A percentile compares a stretch with the other conserved stretches of the same genome.
Conservation (phyloP, 2,888 invertebrate genomes). For the Cyclophora albipunctata region DNA sequence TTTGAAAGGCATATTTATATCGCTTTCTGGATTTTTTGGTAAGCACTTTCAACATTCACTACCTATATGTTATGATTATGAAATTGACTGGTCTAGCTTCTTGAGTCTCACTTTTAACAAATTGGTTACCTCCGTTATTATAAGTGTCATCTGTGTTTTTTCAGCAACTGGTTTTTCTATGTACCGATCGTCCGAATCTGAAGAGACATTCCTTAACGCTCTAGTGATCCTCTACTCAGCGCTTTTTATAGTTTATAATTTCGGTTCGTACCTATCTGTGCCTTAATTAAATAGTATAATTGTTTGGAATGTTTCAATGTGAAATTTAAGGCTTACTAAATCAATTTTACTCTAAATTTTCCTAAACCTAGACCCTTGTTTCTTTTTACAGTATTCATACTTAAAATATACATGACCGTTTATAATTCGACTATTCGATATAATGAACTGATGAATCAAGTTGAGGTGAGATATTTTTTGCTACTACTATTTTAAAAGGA, state of each 20-base stretch:
- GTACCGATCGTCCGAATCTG: slow-evolving; percentile 23
- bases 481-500: neutral
- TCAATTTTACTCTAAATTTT: neutral
- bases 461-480: slow-evolving; percentile 34
- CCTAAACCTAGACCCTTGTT: too few relatives aligned
- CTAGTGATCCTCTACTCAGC: slow-evolving; percentile 32
- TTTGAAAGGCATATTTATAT: slow-evolving; percentile 32
- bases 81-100: too few relatives aligned
- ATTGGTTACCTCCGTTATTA: too few relatives aligned
- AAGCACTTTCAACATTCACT: slow-evolving; percentile 4
- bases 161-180: slow-evolving; percentile 42
- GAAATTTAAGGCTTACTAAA: too few relatives aligned
- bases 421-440: slow-evolving; percentile 38
- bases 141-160: slow-evolving; percentile 1
- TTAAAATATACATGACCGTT: slow-evolving; percentile 38
- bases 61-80: too few relatives aligned
- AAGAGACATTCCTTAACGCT: slow-evolving; percentile 36
- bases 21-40: slow-evolving; percentile 42
- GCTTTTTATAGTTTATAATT: slow-evolving; percentile 38
- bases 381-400: slow-evolving; percentile 32
- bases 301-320: too few relatives aligned
- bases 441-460: slow-evolving; percentile 68
- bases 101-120: too few relatives aligned
- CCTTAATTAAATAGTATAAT: too few relatives aligned
- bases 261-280: slow-evolving; percentile 22